Evolutionary conservation across 2,797 vertebrate genomes (phyloP), one percentile per base, ranked within the genome.

Genomic region (Arnoldichthys spilopterus): DNA sequence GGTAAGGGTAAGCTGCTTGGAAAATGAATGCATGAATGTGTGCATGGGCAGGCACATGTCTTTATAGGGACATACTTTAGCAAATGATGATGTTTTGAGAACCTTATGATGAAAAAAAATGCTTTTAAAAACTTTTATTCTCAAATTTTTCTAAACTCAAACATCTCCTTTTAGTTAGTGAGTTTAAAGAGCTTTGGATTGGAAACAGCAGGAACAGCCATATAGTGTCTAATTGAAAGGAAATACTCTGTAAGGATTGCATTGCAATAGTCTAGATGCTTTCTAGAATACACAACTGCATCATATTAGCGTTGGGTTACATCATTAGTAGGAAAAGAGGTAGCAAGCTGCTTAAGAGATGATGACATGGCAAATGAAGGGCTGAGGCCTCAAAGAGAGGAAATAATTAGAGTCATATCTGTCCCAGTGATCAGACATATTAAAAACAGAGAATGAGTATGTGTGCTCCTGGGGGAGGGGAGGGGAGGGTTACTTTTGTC

Each of bases 331-430:
- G 20, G 32, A 63, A 63, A 63, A 37, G 32, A 63, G 32, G 32
- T 37, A 37, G 28, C 28, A 32, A 18, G 9, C 61, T 63, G 30
- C 30, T 20, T n/a, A 37, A 37, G 61, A 37, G 61, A 37, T n/a
- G 61, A 63, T 34, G 61, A 63, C 61, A 63, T 34, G 32, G 32
- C 61, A 34, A 34, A 37, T 11, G 61, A 37, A 63, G 61, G 61
- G 30, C 18, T n/a, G 32, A 20, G 32, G 18, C 16, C 30, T 63
- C 30, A 63, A 22, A 63, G 20, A 63, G 18, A n/a, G 18, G 32
- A 63, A n/a, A 30, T 63, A n/a, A 63, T 63, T 37, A 18, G n/a
- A 37, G 32, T 18, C 30, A 34, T 62, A 62, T 34, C 59, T 22
- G 28, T 62, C 7, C 18, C 59, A 32, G 13, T 3, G 6, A 62